Base-by-base conservation (phyloP, 30 jellyfish, hydroid and myxozoan genomes). In the Hydractinia symbiolongicarpus region DNA sequence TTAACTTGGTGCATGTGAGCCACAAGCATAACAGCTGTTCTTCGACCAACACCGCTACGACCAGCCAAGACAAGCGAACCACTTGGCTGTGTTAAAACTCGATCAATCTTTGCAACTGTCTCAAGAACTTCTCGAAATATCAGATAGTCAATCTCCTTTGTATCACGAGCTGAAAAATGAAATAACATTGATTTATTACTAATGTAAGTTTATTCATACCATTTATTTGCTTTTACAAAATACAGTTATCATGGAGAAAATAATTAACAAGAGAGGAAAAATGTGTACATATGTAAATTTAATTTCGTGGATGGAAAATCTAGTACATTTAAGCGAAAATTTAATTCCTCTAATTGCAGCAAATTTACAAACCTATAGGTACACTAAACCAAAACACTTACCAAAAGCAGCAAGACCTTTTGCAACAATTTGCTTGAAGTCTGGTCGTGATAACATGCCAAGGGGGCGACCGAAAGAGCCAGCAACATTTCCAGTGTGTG, bases 41-140 rank as follows among this genome's bases (percentile, higher is more conserved):
- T 84, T 11, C 97, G 89, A 8, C 97, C 97, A 70, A 90, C 86
- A 30, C 97, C 97, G 50, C 95, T 85, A 40, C 97, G 95, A 8
- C 97, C 97, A 11, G 97, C 97, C 74, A 90, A 86, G 10, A 90
- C 90, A 50, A 90, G 68, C 4, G 95, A 90, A 57, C 97, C 97
- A 69, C 94, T 89, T 20, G 97, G 97, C 79, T 90, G 95, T 10
- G 95, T 81, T 17, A 90, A 50, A 8, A 86, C 95, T 60, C 73
- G 67, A 60, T 85, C 97, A 16, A 90, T 88, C 51, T 77, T 81
- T 8, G 97, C 93, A 49, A 90, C 89, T 55, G 81, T 90, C 53
- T 85, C 90, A 53, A 90, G 89, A 20, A 90, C 94, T 77, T 90
- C 97, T 13, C 82, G 87, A 66, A 90, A 90, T 53, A 90, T 61